These are phyloP conservation scores for Scophthalmus maximus DNA, from an alignment of 2,113 vertebrate genomes.

Conservation along the genomic window DNA sequence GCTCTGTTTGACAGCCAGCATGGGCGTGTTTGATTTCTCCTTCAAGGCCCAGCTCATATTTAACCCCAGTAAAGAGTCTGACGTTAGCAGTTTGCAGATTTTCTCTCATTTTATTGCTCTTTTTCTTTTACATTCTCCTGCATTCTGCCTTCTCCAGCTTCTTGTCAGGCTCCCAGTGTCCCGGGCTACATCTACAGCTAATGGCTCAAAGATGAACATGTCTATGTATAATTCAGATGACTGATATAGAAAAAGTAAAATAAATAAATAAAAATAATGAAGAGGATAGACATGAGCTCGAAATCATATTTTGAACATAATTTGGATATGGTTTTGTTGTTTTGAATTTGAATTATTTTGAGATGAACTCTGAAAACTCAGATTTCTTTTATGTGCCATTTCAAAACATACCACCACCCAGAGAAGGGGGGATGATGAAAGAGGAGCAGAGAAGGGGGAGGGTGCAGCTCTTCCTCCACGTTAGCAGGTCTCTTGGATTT, in stretches of 20 bases:
- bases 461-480: conserved; percentile 29
- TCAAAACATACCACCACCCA: conserved; percentile 6
- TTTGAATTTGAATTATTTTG: too few relatives aligned
- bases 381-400: not conserved
- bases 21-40: not conserved
- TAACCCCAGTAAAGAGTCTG: not conserved
- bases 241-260: not conserved
- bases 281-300: not conserved
- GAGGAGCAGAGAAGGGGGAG: conserved; percentile 24
- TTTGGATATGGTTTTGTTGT: too few relatives aligned
- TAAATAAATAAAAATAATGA: not conserved
- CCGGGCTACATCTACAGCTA: too few relatives aligned
- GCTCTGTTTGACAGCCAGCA: conserved; percentile 1
- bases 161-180: too few relatives aligned
- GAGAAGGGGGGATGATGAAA: conserved; percentile 30
- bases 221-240: not conserved
- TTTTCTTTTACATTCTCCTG: not conserved
- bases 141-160: too few relatives aligned
- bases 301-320: not conserved
- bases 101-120: not conserved
- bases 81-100: not conserved
- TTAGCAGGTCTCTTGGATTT: conserved; percentile 57
- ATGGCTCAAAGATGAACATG: not conserved
- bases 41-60: not conserved
- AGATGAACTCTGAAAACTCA: too few relatives aligned